Evolutionary conservation across 2,113 vertebrate genomes (phyloP).

Genomic region (Cryptotis parvus): DNA sequence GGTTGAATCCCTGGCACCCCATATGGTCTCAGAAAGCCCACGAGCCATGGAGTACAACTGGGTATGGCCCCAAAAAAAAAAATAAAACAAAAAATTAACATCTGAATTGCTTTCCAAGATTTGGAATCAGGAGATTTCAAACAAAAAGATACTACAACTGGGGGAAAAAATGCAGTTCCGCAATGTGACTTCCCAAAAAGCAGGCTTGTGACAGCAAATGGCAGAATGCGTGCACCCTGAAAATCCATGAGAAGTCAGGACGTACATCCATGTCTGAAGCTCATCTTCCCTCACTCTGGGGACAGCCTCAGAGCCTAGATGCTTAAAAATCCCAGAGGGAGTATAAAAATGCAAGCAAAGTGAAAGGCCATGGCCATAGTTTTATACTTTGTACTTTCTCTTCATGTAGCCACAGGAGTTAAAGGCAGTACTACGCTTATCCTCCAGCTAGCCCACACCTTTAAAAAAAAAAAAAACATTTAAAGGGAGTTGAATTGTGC

Average conservation of each 20-base stretch:
- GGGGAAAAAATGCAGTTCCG: neutral
- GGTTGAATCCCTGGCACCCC: too few relatives aligned
- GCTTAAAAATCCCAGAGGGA: neutral
- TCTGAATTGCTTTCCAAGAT: constrained; percentile 23
- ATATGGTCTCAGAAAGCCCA: too few relatives aligned
- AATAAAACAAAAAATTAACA: too few relatives aligned
- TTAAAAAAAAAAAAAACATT: neutral
- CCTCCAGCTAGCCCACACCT: neutral
- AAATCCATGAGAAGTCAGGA: neutral
- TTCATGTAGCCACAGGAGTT: constrained; percentile 33
- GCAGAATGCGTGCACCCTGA: neutral
- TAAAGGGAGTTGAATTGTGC: too few relatives aligned
- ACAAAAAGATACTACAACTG: constrained; percentile 23
- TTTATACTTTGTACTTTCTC: neutral
- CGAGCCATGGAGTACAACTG: too few relatives aligned
- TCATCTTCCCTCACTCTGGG: neutral
- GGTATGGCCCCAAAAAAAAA: too few relatives aligned
- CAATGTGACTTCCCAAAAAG: neutral
- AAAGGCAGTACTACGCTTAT: neutral
- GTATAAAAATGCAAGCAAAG: neutral
- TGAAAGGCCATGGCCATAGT: neutral
- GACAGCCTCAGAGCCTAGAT: neutral
- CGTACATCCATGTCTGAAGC: neutral
- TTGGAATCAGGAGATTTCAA: constrained; percentile 29
- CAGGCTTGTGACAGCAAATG: neutral